A percentile compares a stretch with the other conserved stretches of the same genome.
phyloP scores from a whole-genome alignment of 2,113 vertebrate species.

The Lophotis ruficrista region DNA sequence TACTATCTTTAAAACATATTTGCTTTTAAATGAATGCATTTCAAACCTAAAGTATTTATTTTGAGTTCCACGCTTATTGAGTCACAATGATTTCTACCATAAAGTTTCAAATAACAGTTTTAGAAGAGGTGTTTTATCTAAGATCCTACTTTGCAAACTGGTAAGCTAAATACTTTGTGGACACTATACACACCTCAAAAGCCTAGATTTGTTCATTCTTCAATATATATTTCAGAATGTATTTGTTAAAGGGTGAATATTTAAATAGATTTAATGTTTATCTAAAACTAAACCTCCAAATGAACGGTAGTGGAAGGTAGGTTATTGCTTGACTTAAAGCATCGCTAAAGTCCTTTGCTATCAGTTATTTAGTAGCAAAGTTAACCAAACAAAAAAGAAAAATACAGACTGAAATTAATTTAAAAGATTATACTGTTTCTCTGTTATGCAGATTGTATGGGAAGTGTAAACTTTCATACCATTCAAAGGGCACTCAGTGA shows the following conservation, averaged over 20 bases:
- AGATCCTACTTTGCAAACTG: not conserved
- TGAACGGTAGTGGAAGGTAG: not conserved
- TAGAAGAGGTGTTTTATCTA: not conserved
- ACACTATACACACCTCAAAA: not conserved
- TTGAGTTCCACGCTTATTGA: not conserved
- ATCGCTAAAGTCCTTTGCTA: not conserved
- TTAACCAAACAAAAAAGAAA: not conserved
- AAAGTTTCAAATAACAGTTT: not conserved
- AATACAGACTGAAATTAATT: not conserved
- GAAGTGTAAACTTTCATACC: not conserved
- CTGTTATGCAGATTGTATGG: not conserved
- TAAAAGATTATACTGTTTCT: not conserved
- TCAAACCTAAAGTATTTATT: not conserved
- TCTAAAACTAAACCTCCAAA: not conserved
- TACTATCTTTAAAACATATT: not conserved
- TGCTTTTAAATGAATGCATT: not conserved
- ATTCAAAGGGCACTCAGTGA: fast-evolving
- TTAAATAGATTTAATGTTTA: not conserved
- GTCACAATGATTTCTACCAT: not conserved
- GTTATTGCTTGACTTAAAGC: not conserved
- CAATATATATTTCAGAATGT: not conserved
- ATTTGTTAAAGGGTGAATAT: not conserved
- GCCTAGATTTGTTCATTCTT: not conserved
- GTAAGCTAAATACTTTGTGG: not conserved
- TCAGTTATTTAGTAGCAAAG: not conserved